phyloP scores from a whole-genome alignment of 1,140 invertebrate species.

The Battus philenor region DNA sequence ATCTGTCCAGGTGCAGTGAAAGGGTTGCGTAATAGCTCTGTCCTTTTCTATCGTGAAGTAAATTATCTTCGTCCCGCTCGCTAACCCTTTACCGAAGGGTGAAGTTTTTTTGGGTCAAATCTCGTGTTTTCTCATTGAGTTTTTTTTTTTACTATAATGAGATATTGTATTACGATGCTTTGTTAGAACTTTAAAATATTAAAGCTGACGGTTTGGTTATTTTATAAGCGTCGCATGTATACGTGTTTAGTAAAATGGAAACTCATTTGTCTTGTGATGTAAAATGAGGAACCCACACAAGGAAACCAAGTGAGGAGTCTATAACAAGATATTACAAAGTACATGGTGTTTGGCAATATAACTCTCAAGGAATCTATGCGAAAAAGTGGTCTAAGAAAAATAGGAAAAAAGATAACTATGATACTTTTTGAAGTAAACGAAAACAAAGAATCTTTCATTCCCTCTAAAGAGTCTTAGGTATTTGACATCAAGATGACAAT shows the following conservation, averaged over 20 bases:
- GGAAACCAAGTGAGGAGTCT: too few species aligned
- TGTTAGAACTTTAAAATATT: slow-evolving; percentile 44
- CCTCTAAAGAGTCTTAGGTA: too few species aligned
- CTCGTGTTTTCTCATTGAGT: slow-evolving; percentile 60
- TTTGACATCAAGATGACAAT: too few species aligned
- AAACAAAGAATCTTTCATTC: too few species aligned
- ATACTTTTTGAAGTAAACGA: too few species aligned
- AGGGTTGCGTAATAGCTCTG: slow-evolving; percentile 42
- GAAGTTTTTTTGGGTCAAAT: slow-evolving; percentile 65
- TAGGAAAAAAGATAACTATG: too few species aligned
- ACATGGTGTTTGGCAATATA: background rate
- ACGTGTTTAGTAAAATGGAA: background rate
- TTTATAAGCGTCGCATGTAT: background rate
- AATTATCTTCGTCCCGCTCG: slow-evolving; percentile 37
- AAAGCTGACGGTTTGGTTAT: slow-evolving; percentile 22
- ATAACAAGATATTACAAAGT: too few species aligned
- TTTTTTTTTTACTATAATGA: slow-evolving; percentile 58
- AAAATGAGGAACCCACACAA: too few species aligned
- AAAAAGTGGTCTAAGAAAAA: too few species aligned
- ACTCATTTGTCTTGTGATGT: too few species aligned
- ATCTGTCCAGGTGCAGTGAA: slow-evolving; percentile 62
- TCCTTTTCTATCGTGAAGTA: slow-evolving; percentile 30
- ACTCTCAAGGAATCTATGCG: background rate
- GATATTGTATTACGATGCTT: slow-evolving; percentile 60
- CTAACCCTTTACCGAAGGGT: slow-evolving; percentile 55